Evolutionary conservation across 2,797 vertebrate species (phyloP).

Genomic region (Sebastes oblongus): DNA sequence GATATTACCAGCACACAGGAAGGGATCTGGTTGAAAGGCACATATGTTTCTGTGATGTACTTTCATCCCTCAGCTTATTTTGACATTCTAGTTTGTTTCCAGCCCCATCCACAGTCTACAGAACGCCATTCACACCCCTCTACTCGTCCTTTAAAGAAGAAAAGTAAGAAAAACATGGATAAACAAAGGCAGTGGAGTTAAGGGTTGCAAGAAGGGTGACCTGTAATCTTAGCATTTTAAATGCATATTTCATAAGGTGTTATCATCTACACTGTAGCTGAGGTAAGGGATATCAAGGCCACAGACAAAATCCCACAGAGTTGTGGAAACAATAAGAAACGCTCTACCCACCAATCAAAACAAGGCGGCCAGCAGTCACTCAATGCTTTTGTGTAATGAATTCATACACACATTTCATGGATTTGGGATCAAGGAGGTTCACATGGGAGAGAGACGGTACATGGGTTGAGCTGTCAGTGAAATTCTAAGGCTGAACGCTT

Average conservation of each 20-base stretch:
- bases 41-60: not conserved
- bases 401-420: conserved; percentile 42
- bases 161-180: conserved; percentile 10
- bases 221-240: conserved; percentile 52
- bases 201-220: conserved; percentile 7
- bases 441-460: not conserved
- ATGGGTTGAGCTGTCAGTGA: conserved; percentile 2
- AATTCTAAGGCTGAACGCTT: not conserved
- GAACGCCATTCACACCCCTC: conserved; percentile 6
- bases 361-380: not conserved
- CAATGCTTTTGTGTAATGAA: conserved; percentile 40
- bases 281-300: conserved; percentile 38
- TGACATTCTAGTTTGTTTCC: conserved; percentile 10
- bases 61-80: not conserved
- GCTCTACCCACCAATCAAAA: conserved; percentile 53
- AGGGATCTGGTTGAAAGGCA: not conserved
- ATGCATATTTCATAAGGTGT: conserved; percentile 68
- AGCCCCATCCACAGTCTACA: conserved; percentile 8
- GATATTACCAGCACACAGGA: conserved; percentile 9
- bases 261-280: conserved; percentile 41
- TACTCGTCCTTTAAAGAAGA: conserved; percentile 2
- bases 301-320: conserved; percentile 13
- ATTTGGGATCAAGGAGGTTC: conserved; percentile 11
- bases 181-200: conserved; percentile 4
- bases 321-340: conserved; percentile 38